phyloP scores from a whole-genome alignment of 2,888 invertebrate genomes.

The Cordylochernes scorpioides region DNA sequence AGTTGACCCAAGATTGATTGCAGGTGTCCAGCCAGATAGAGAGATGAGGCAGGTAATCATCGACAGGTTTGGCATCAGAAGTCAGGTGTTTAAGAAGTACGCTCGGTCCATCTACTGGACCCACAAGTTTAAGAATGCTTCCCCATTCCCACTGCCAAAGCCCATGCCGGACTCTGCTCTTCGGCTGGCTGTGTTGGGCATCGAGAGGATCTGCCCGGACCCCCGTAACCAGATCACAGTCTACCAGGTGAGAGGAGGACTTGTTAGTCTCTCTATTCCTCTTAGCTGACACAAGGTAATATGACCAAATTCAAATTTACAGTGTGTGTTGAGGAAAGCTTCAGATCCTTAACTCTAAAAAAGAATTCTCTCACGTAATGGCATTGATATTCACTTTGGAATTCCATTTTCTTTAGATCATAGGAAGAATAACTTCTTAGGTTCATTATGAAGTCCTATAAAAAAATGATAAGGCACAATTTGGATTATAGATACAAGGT shows the following conservation, averaged over 20 bases:
- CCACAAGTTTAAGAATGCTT: slow-evolving; percentile 70
- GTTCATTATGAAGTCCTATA: too few relatives aligned
- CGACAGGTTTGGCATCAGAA: slow-evolving; percentile 44
- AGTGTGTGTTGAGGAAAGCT: too few relatives aligned
- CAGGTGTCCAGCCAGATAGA: slow-evolving; percentile 64
- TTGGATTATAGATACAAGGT: too few relatives aligned
- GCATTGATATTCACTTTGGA: too few relatives aligned
- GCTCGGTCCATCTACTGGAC: slow-evolving; percentile 34
- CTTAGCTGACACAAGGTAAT: neutral
- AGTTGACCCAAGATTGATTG: too few relatives aligned
- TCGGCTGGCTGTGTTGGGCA: slow-evolving; percentile 51
- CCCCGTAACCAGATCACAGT: slow-evolving; percentile 35
- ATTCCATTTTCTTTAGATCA: too few relatives aligned
- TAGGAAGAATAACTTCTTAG: too few relatives aligned
- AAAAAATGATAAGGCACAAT: too few relatives aligned
- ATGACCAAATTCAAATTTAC: too few relatives aligned
- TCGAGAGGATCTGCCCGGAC: slow-evolving; percentile 61
- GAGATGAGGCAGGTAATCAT: slow-evolving; percentile 57
- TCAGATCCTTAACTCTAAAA: too few relatives aligned
- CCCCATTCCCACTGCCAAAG: slow-evolving; percentile 56
- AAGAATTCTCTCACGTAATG: too few relatives aligned
- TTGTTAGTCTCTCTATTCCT: slow-evolving; percentile 2
- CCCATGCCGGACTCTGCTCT: slow-evolving; percentile 45
- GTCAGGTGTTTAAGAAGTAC: slow-evolving; percentile 19
- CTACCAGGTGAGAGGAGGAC: slow-evolving; percentile 30